These are phyloP conservation scores for Cantharis lateralis DNA, from an alignment of 2,888 invertebrate species.

Conservation along the genomic window DNA sequence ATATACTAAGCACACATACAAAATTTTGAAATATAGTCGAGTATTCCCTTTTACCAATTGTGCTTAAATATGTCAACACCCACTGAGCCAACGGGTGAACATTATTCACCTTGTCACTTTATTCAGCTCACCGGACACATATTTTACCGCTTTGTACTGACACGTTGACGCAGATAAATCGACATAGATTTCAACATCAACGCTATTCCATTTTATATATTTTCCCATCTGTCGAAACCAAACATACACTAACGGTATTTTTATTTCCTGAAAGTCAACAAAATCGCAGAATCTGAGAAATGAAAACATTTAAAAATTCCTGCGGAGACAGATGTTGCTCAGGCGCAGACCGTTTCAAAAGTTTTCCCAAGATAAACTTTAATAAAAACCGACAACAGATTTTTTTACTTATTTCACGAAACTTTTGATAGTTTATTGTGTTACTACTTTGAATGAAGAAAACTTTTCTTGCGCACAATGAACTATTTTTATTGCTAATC, in stretches of 20 bases:
- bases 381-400: slow-evolving; percentile 17
- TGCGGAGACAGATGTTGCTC: slow-evolving; percentile 14
- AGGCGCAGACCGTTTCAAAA: slow-evolving; percentile 13
- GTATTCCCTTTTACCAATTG: slow-evolving; percentile 23
- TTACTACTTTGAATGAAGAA: background rate
- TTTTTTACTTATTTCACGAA: slow-evolving; percentile 7
- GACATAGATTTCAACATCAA: slow-evolving; percentile 32
- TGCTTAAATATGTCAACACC: slow-evolving; percentile 31
- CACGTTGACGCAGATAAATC: slow-evolving; percentile 32
- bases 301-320: slow-evolving; percentile 25
- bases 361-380: slow-evolving; percentile 16
- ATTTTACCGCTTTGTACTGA: slow-evolving; percentile 32
- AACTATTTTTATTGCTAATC: background rate
- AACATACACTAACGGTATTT: slow-evolving; percentile 27
- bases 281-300: slow-evolving; percentile 18
- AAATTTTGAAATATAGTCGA: slow-evolving; percentile 21
- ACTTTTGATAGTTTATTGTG: background rate
- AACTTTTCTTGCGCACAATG: background rate
- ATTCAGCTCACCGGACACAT: slow-evolving; percentile 32
- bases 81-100: slow-evolving; percentile 29
- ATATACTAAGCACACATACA: slow-evolving; percentile 13
- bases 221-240: slow-evolving; percentile 31
- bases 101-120: slow-evolving; percentile 33
- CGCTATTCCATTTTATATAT: slow-evolving; percentile 31
- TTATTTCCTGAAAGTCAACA: slow-evolving; percentile 25